Evolutionary conservation across 2,113 vertebrate species (phyloP).

Genomic region (Microcebus ravelobensis): DNA sequence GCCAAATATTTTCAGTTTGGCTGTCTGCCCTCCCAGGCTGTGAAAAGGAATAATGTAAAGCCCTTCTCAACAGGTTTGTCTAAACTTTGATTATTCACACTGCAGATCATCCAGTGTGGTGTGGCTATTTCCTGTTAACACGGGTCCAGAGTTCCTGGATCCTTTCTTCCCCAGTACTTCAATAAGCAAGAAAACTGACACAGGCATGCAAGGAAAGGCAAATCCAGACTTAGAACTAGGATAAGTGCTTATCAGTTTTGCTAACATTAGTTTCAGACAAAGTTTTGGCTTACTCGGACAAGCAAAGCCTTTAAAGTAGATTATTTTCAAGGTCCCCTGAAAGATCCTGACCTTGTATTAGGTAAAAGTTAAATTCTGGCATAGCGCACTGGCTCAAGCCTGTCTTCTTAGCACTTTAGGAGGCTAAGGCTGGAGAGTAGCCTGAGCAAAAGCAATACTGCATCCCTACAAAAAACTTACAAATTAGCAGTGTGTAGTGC

Average conservation of each 20-base stretch:
- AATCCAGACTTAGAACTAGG: background rate
- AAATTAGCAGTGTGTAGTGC: too few relatives aligned
- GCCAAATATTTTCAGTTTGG: background rate
- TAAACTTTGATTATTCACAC: background rate
- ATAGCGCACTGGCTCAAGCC: too few relatives aligned
- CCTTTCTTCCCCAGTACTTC: background rate
- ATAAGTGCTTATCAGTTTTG: background rate
- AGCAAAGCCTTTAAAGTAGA: conserved; percentile 9
- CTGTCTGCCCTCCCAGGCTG: background rate
- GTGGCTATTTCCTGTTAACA: background rate
- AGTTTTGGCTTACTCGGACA: conserved; percentile 17
- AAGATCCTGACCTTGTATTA: conserved; percentile 14
- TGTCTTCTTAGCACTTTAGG: too few relatives aligned
- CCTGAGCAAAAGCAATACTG: too few relatives aligned
- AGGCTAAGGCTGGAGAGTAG: too few relatives aligned
- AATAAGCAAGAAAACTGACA: background rate
- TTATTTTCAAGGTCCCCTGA: conserved; percentile 45
- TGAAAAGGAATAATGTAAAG: background rate
- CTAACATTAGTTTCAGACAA: background rate
- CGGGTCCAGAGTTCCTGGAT: background rate
- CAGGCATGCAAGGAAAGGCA: background rate
- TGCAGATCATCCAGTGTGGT: background rate
- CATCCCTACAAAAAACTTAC: too few relatives aligned
- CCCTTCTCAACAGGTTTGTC: background rate
- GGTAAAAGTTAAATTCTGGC: background rate